A percentile compares a stretch with the other conserved stretches of the same genome.
phyloP scores from a whole-genome alignment of 2,888 invertebrate species.

The Nomada hirtipes region DNA sequence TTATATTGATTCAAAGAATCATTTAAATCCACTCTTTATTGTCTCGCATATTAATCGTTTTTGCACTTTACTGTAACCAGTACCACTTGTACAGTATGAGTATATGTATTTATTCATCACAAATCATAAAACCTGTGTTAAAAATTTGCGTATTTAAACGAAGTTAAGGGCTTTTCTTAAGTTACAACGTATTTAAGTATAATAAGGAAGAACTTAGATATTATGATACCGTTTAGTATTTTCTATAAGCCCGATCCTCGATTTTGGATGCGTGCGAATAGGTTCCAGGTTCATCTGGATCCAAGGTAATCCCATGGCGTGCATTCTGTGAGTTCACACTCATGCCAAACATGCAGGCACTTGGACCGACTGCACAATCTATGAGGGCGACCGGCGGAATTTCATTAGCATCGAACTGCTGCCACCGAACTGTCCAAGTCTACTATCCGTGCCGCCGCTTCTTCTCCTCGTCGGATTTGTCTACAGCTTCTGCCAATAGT shows the following conservation, averaged over 20 bases:
- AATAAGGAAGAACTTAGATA: too few species aligned
- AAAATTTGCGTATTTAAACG: too few species aligned
- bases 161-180: too few species aligned
- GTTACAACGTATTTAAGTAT: too few species aligned
- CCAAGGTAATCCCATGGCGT: conserved; percentile 47
- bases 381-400: conserved; percentile 79
- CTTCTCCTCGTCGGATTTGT: conserved; percentile 62
- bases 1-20: too few species aligned
- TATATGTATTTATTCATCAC: too few species aligned
- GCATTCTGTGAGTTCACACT: conserved; percentile 63
- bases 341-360: conserved; percentile 67
- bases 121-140: too few species aligned
- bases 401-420: conserved; percentile 81
- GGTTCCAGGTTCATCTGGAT: conserved; percentile 44
- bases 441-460: conserved; percentile 62
- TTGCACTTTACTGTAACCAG: too few species aligned
- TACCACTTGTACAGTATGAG: too few species aligned
- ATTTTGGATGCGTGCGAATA: conserved; percentile 36
- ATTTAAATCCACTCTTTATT: too few species aligned
- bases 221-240: neutral
- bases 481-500: conserved; percentile 28
- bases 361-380: conserved; percentile 73
- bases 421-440: conserved; percentile 79
- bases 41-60: too few species aligned
- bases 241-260: neutral